A percentile compares a stretch with the other conserved stretches of the same genome.
These are phyloP conservation scores for Rotaria magnacalcarata DNA, from an alignment of 2,888 invertebrate genomes.

Conservation along the genomic window DNA sequence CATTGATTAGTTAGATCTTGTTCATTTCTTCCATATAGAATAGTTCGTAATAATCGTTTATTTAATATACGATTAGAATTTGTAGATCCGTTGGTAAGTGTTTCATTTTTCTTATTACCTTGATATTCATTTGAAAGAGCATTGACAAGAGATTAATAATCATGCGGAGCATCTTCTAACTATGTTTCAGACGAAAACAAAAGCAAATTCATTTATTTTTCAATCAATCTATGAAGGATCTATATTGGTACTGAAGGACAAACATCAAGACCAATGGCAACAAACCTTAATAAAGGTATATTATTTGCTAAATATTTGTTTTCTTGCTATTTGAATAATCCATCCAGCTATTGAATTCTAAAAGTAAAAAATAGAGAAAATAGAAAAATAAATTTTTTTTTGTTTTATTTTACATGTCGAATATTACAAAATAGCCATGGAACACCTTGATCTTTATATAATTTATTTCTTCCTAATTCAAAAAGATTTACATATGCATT, in stretches of 20 bases:
- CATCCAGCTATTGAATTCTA: not conserved
- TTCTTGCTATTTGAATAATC: not conserved
- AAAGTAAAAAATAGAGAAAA: not conserved
- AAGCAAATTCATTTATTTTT: not conserved
- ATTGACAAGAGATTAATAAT: not conserved
- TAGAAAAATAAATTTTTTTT: too few relatives aligned
- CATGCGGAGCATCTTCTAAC: not conserved
- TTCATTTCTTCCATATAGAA: not conserved
- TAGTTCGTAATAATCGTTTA: not conserved
- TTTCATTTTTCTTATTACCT: too few relatives aligned
- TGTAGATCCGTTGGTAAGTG: too few relatives aligned
- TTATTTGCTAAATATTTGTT: conserved; percentile 10
- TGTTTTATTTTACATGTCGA: not conserved
- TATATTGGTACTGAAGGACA: not conserved
- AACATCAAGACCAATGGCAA: not conserved
- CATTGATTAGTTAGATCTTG: not conserved
- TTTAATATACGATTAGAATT: not conserved
- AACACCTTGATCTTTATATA: not conserved
- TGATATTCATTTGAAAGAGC: not conserved
- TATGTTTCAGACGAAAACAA: not conserved
- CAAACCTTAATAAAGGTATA: not conserved
- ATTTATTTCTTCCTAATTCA: not conserved
- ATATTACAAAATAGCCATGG: not conserved
- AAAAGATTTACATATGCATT: too few relatives aligned
- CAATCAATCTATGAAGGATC: too few relatives aligned